Conservation (phyloP, 92 coral and sea anemone species). For the Palythoa caribaeorum region DNA sequence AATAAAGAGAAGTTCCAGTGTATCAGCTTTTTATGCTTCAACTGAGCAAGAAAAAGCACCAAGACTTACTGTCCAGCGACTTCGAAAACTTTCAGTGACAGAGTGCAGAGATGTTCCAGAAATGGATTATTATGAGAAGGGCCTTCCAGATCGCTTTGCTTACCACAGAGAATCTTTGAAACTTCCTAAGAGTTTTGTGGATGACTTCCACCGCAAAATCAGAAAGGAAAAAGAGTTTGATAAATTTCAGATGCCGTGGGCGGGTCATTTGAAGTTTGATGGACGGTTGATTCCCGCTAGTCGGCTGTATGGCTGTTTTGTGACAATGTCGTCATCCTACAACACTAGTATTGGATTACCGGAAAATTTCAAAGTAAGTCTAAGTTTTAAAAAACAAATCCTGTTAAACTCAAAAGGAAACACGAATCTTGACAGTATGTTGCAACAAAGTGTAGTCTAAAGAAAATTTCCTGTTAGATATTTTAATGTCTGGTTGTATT, state of each 20-base stretch:
- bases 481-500: no score
- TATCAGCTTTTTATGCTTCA: not conserved
- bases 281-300: conserved; percentile 78
- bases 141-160: conserved; percentile 50
- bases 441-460: no score
- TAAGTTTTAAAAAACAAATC: no score
- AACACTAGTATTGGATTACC: conserved; percentile 69
- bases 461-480: no score
- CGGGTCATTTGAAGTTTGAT: conserved; percentile 79
- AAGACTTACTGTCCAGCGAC: conserved; percentile 18
- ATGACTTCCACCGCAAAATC: conserved; percentile 22
- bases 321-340: conserved; percentile 83
- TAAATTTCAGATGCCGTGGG: conserved; percentile 71
- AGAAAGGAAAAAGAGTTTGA: conserved; percentile 35
- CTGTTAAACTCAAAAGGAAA: not conserved
- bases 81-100: conserved; percentile 67
- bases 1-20: conserved; percentile 24
- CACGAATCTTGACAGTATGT: not conserved
- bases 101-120: conserved; percentile 69
- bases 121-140: conserved; percentile 56
- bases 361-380: conserved; percentile 85
- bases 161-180: conserved; percentile 20
- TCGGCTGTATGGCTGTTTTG: conserved; percentile 89
- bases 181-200: conserved; percentile 61
- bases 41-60: not conserved